These are phyloP conservation scores for Pollenia angustigena DNA, from an alignment of 2,888 invertebrate genomes.

Conservation along the genomic window DNA sequence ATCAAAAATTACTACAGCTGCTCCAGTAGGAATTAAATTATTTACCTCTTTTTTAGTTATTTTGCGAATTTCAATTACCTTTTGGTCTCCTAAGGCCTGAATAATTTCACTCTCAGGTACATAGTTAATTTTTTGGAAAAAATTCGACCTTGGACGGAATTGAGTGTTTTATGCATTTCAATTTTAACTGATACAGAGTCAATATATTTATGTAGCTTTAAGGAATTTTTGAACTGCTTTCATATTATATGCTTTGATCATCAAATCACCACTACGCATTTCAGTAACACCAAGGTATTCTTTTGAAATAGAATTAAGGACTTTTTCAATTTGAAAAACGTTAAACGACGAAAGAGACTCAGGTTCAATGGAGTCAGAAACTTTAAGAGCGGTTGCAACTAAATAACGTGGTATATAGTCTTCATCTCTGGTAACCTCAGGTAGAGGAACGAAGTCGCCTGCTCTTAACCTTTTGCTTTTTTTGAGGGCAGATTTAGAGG, in stretches of 20 bases:
- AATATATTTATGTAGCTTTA: slow-evolving; percentile 33
- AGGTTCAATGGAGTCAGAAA: background rate
- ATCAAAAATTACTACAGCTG: too few species aligned
- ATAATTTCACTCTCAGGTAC: slow-evolving; percentile 7
- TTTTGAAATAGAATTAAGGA: too few species aligned
- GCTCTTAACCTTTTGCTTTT: background rate
- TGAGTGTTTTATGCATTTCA: too few species aligned
- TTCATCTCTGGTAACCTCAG: background rate
- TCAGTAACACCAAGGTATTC: too few species aligned
- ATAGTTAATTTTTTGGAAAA: slow-evolving; percentile 39
- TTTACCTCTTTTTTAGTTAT: background rate
- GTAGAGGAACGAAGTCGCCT: slow-evolving; percentile 5
- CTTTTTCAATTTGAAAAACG: too few species aligned
- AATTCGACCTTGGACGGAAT: slow-evolving; percentile 30
- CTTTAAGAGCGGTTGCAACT: background rate
- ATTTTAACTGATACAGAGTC: slow-evolving; percentile 38
- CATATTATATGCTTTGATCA: too few species aligned
- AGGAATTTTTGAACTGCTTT: background rate
- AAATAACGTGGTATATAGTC: background rate
- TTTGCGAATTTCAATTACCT: background rate
- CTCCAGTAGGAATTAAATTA: slow-evolving; percentile 10
- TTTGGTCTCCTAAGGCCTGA: background rate
- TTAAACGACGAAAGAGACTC: too few species aligned
- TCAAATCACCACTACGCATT: too few species aligned
- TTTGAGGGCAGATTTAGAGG: background rate